Base-by-base conservation (phyloP, 2,888 invertebrate species). In the Oligia strigilis region DNA sequence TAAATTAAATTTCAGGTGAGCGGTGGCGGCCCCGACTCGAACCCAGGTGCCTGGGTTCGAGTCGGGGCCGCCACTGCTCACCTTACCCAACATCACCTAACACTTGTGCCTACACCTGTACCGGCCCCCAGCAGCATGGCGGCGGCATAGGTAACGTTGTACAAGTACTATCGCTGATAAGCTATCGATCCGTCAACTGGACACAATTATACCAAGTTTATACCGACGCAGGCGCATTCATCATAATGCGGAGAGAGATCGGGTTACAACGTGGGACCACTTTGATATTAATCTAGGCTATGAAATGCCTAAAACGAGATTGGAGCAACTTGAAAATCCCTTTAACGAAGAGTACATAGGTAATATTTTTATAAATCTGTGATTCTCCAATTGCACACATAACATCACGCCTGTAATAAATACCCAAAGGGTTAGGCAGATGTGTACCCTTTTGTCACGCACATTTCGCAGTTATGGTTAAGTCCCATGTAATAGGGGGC, bases 131-230 rank as follows among this genome's bases (percentile, higher is more conserved):
- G 65, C 23, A 19, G 69, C 19, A 74, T 19, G 62, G 64, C 43
- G 62, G 64, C 43, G 46, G 72, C 46, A 75, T 17, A 76, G 43
- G 76, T 77, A 87, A 74, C 60, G 23, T 62, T 49, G 13, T 55
- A 77, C 62, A 67, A 75, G 43, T 74, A 60, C 60, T 67, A 80
- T 70, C 43, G 14, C 62, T 75, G 80, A 85, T 85, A 85, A 85
- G 84, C 72, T 75, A 87, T 85, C 85, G 70, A 87, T 85, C 80
- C 69, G 66, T 80, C 84, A 72, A 66, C 77, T 77, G 72, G 13
- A 23, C 87, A 75, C 77, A 72, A 85, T 77, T 66, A 77, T 72
- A 77, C 75, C 71, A 14, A 67, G 58, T 86, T 86, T 66, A 75
- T 78, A 23, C 1, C 9, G 11, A 17, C 46, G 58, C 36, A 60